Percentiles rank a stretch among this genome's conserved stretches.
Conservation (phyloP, 2,888 invertebrate genomes). For the Lottia scabra region DNA sequence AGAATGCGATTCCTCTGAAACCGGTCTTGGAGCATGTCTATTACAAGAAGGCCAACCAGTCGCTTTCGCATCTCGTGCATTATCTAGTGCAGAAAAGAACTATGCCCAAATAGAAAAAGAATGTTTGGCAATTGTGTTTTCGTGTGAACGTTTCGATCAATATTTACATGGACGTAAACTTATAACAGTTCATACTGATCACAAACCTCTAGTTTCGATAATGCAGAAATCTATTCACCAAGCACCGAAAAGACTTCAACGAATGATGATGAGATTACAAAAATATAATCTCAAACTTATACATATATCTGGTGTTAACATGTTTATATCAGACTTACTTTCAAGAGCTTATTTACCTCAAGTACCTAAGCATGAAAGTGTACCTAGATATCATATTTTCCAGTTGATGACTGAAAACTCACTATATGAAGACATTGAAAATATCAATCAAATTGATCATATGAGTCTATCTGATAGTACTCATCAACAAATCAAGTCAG, state of each 20-base stretch:
- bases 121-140: constrained; percentile 31
- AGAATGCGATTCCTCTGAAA: constrained; percentile 28
- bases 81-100: constrained; percentile 25
- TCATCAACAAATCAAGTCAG: constrained; percentile 3
- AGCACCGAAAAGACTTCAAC: constrained; percentile 31
- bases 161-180: constrained; percentile 26
- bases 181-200: constrained; percentile 28
- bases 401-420: not conserved
- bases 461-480: not conserved
- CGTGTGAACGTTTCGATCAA: constrained; percentile 28
- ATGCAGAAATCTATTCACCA: constrained; percentile 23
- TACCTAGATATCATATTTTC: constrained; percentile 1
- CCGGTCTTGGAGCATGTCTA: constrained; percentile 28
- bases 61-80: constrained; percentile 30
- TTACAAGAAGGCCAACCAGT: constrained; percentile 37
- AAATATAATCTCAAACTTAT: constrained; percentile 25
- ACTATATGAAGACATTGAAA: not conserved
- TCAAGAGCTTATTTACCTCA: constrained; percentile 31
- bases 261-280: constrained; percentile 30
- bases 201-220: constrained; percentile 34
- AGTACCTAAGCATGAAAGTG: not conserved
- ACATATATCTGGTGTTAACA: constrained; percentile 25
- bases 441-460: not conserved
- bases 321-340: constrained; percentile 35
- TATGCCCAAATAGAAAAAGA: constrained; percentile 44